Percentiles rank a stretch among this genome's conserved stretches.
These are phyloP conservation scores for Pyralis farinalis DNA, from an alignment of 2,888 invertebrate species.

Conservation along the genomic window DNA sequence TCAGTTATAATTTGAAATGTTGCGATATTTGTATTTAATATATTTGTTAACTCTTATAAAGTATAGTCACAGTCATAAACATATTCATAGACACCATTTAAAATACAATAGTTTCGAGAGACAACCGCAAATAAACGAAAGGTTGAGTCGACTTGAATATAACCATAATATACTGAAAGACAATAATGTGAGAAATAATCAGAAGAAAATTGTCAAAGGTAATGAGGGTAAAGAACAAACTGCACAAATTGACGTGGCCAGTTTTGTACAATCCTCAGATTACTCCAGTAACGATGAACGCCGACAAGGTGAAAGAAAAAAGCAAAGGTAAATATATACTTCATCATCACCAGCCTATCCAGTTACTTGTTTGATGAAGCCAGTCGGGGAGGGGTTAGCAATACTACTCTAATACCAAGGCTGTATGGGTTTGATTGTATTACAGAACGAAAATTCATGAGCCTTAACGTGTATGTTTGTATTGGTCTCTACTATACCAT, in stretches of 20 bases:
- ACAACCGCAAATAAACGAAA: conserved; percentile 1
- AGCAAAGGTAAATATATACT: conserved; percentile 15
- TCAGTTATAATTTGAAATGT: conserved; percentile 21
- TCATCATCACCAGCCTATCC: too few relatives aligned
- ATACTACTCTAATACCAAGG: too few relatives aligned
- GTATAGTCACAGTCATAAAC: conserved; percentile 31
- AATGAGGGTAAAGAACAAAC: conserved; percentile 30
- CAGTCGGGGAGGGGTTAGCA: too few relatives aligned
- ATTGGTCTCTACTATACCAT: too few relatives aligned
- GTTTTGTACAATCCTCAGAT: conserved; percentile 43
- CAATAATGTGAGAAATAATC: conserved; percentile 9
- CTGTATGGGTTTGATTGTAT: too few relatives aligned
- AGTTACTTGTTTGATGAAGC: too few relatives aligned
- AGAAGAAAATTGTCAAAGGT: conserved; percentile 16
- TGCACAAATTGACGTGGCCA: conserved; percentile 46
- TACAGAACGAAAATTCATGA: too few relatives aligned
- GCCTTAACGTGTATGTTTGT: too few relatives aligned
- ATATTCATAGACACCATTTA: conserved; percentile 19
- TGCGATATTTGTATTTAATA: conserved; percentile 32
- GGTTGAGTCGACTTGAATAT: not conserved
- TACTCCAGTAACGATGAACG: conserved; percentile 24
- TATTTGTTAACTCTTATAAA: conserved; percentile 32
- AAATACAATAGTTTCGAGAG: conserved; percentile 5
- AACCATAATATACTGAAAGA: not conserved
- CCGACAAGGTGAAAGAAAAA: conserved; percentile 18